Percentiles rank a stretch among this genome's conserved stretches.
Evolutionary conservation across 2,797 vertebrate genomes (phyloP).

Genomic region (Parauchenoglanis punctatus): DNA sequence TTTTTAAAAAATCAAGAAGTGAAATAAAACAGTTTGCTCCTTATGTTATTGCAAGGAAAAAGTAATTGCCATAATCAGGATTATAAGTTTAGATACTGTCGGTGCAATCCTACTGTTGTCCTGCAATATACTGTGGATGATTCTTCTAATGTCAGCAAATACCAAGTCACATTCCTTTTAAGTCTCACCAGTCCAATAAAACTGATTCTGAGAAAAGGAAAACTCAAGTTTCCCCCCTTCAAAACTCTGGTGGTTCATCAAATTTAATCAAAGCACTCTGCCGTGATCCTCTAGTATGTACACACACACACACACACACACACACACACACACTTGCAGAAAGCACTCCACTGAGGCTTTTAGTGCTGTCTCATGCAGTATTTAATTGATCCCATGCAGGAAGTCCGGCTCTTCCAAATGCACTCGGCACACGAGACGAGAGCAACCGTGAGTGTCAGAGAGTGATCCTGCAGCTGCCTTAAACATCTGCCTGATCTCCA

Average conservation of each 20-base stretch:
- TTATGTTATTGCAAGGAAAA: not conserved
- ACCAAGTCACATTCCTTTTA: not conserved
- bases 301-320: conserved; percentile 54
- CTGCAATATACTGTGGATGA: not conserved
- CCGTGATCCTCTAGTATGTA: conserved; percentile 62
- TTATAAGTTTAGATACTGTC: not conserved
- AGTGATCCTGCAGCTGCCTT: conserved; percentile 62
- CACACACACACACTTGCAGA: conserved; percentile 62
- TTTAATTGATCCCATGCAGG: conserved; percentile 84
- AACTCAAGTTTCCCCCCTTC: conserved; percentile 56
- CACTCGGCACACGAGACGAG: conserved; percentile 66
- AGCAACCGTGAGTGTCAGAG: conserved; percentile 66
- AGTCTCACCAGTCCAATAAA: not conserved
- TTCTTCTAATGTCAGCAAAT: conserved; percentile 15
- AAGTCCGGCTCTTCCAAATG: conserved; percentile 80
- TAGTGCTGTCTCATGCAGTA: conserved; percentile 87
- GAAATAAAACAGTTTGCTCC: not conserved
- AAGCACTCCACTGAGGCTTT: conserved; percentile 80
- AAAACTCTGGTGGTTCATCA: conserved; percentile 76
- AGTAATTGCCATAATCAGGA: not conserved
- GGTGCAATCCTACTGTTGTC: too few species aligned
- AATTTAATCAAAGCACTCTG: conserved; percentile 78
- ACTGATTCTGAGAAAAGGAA: conserved; percentile 1
- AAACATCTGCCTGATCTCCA: not conserved
- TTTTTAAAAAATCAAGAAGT: not conserved